A percentile compares a stretch with the other conserved stretches of the same genome.
Evolutionary conservation across 2,888 invertebrate species (phyloP).

Genomic region (Drosophila parthenogenetica): DNA sequence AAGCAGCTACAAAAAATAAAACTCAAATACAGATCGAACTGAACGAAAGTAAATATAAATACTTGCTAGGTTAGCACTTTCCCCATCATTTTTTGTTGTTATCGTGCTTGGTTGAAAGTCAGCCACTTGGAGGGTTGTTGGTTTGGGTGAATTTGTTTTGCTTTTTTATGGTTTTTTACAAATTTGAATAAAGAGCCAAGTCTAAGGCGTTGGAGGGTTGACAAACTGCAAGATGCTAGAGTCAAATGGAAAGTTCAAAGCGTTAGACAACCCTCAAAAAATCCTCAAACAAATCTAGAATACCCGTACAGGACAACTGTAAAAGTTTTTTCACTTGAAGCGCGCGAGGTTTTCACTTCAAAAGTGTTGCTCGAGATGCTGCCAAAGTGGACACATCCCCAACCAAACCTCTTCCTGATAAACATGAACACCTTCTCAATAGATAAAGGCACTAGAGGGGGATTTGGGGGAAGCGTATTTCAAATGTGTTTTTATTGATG

Average conservation of each 20-base stretch:
- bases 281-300: neutral
- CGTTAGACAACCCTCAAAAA: constrained; percentile 45
- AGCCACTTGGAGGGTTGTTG: constrained; percentile 21
- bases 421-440: constrained; percentile 77
- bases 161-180: constrained; percentile 62
- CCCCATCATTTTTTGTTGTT: neutral
- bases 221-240: constrained; percentile 64
- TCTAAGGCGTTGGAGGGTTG: constrained; percentile 62
- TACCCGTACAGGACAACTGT: neutral
- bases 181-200: constrained; percentile 37
- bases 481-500: constrained; percentile 79
- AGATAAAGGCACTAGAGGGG: neutral
- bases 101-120: constrained; percentile 3
- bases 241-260: constrained; percentile 64
- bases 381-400: constrained; percentile 53
- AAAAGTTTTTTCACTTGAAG: constrained; percentile 66
- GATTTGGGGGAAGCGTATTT: constrained; percentile 40
- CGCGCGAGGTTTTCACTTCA: constrained; percentile 65
- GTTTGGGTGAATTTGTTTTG: constrained; percentile 52
- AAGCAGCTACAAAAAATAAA: constrained; percentile 32
- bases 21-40: constrained; percentile 73
- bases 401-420: constrained; percentile 43
- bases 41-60: constrained; percentile 71
- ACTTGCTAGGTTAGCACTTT: constrained; percentile 41
- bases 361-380: constrained; percentile 66